Percentiles rank a stretch among this genome's conserved stretches.
Evolutionary conservation across 2,888 invertebrate species (phyloP).

Genomic region (Eupsilia transversa): DNA sequence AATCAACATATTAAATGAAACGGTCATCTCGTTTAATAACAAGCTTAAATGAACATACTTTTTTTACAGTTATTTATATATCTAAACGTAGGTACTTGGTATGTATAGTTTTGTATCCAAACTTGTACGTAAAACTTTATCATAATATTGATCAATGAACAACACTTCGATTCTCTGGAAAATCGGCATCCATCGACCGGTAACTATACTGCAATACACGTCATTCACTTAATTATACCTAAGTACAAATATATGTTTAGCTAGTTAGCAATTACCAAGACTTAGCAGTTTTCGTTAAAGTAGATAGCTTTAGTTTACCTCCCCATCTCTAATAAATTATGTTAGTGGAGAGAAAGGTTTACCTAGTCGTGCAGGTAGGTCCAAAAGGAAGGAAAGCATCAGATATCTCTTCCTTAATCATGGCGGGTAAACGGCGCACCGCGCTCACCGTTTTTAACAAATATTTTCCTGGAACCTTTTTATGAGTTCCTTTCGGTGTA

Average conservation of each 20-base stretch:
- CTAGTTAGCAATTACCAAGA: slow-evolving; percentile 27
- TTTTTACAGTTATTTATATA: too few species aligned
- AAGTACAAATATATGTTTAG: not conserved
- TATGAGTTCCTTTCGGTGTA: slow-evolving; percentile 74
- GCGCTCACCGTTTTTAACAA: slow-evolving; percentile 74
- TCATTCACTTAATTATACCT: not conserved
- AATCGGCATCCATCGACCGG: not conserved
- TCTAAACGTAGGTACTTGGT: not conserved
- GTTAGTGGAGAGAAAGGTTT: slow-evolving; percentile 62
- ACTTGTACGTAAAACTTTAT: not conserved
- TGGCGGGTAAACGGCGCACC: slow-evolving; percentile 74
- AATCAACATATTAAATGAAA: not conserved
- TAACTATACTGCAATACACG: not conserved
- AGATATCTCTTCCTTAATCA: slow-evolving; percentile 80
- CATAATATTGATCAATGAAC: not conserved
- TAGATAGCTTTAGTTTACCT: slow-evolving; percentile 24
- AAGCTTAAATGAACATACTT: too few species aligned
- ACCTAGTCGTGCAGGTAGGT: slow-evolving; percentile 64
- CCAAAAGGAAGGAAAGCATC: slow-evolving; percentile 79
- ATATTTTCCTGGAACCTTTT: slow-evolving; percentile 78
- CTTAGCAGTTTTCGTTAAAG: slow-evolving; percentile 32
- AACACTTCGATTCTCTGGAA: not conserved
- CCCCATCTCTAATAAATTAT: slow-evolving; percentile 65
- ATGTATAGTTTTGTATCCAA: not conserved
- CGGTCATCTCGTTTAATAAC: too few species aligned